Evolutionary conservation across 2,888 invertebrate species (phyloP), one percentile per base, ranked within the genome.

Genomic region (Drosophila koepferae): DNA sequence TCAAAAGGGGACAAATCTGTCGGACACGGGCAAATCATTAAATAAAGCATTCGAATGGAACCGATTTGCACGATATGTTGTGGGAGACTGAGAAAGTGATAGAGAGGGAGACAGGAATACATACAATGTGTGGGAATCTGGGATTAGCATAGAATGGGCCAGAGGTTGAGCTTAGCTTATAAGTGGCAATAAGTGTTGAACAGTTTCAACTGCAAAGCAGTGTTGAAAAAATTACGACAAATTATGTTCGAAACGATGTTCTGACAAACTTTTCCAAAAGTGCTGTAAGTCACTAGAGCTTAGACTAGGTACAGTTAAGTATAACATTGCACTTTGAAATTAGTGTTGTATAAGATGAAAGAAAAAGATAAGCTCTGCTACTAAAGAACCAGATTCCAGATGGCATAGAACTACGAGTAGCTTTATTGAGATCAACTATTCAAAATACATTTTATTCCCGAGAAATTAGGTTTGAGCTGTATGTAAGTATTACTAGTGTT

Each of bases 21-120:
- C 14, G 38, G 18, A 34, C 23, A 43, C 36, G 51, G 53, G 6
- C 20, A 40, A 70, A 63, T 69, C 69, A 65, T 83, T 79, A 87
- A 58, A 63, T 41, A 58, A 71, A 31, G 74, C 82, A 82, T 68
- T 88, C 86, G 58, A 43, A 62, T 80, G 86, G 88, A 83, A 88
- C 67, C 48, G 62, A 67, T 66, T 66, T 66, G 46, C 69, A 53
- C 64, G 53, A 61, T 36, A n/a, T 31, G 23, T 34, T 20, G 23
- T 31, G n/a, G 10, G 41, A 31, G 23, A 49, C 12, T 44, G 36
- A 6, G 36, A 8, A 36, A 16, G n/a, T 8, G 34, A 9, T 28
- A 34, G 48, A n/a, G 49, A 41, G 40, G 12, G 43, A 10, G 34
- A 9, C 18, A 2, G 16, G 1, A 7, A 16, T 20, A 7, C 3